phyloP scores from a whole-genome alignment of 2,797 vertebrate species.

The Numenius phaeopus region DNA sequence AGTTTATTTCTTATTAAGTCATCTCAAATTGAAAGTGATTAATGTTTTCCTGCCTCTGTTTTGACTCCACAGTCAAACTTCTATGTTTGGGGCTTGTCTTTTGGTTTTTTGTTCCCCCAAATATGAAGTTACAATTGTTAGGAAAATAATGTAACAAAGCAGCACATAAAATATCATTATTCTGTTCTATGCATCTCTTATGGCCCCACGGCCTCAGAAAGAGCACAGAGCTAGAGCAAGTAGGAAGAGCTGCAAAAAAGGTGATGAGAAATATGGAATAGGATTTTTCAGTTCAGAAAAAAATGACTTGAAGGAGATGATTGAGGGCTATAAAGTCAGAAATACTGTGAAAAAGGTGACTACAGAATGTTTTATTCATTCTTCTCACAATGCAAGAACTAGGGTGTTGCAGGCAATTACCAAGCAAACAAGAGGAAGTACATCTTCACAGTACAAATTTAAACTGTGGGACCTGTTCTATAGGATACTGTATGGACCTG shows the following conservation, averaged over 20 bases:
- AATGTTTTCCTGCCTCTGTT: neutral
- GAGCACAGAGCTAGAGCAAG: neutral
- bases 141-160: neutral
- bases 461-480: neutral
- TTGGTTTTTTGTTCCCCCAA: neutral
- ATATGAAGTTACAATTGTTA: neutral
- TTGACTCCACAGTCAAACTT: neutral
- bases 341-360: neutral
- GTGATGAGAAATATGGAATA: neutral
- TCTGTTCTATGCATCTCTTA: neutral
- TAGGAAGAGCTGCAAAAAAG: neutral
- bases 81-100: neutral
- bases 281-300: neutral
- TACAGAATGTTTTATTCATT: neutral
- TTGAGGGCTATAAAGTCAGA: neutral
- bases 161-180: neutral
- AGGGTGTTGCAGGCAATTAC: neutral
- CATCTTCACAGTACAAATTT: neutral
- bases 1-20: neutral
- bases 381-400: neutral
- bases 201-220: neutral
- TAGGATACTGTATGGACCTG: neutral
- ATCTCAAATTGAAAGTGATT: neutral
- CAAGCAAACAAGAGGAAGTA: neutral
- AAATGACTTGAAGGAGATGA: neutral